Conservation (phyloP, 2,888 invertebrate species). For the Thereva unica region DNA sequence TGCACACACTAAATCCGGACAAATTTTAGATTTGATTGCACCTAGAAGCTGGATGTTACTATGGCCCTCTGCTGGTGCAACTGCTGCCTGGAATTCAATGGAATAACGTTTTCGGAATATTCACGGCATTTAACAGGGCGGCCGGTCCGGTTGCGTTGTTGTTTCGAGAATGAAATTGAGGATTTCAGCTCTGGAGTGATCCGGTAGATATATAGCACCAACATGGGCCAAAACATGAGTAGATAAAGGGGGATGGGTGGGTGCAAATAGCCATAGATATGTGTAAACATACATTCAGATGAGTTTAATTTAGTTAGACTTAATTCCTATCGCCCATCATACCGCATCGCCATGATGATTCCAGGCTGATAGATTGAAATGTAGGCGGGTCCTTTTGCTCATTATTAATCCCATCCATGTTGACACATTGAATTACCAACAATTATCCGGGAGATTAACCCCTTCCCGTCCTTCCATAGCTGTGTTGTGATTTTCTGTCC, state of each 20-base stretch:
- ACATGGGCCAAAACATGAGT: conserved; percentile 14
- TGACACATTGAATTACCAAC: conserved; percentile 41
- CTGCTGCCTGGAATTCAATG: no score
- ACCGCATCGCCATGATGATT: conserved; percentile 21
- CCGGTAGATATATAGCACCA: not conserved
- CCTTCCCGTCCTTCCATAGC: conserved; percentile 6
- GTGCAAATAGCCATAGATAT: not conserved
- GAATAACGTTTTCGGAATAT: conserved; percentile 31
- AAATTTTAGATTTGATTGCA: conserved; percentile 33
- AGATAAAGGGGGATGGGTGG: not conserved
- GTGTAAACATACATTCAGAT: not conserved
- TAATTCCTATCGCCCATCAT: conserved; percentile 34
- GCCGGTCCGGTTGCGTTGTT: conserved; percentile 17
- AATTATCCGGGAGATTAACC: conserved; percentile 38
- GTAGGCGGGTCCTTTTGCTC: conserved; percentile 6
- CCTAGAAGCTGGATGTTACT: conserved; percentile 14
- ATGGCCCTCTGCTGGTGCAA: no score
- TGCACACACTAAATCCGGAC: conserved; percentile 23
- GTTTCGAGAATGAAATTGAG: conserved; percentile 18
- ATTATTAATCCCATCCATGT: conserved; percentile 38
- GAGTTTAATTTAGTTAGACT: conserved; percentile 34
- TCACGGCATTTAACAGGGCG: conserved; percentile 15
- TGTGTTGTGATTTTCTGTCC: not conserved
- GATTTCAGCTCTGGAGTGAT: conserved; percentile 1
- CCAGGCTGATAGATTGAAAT: conserved; percentile 4